Conservation (phyloP, 2,113 vertebrate genomes). For the Zosterops pallidus region DNA sequence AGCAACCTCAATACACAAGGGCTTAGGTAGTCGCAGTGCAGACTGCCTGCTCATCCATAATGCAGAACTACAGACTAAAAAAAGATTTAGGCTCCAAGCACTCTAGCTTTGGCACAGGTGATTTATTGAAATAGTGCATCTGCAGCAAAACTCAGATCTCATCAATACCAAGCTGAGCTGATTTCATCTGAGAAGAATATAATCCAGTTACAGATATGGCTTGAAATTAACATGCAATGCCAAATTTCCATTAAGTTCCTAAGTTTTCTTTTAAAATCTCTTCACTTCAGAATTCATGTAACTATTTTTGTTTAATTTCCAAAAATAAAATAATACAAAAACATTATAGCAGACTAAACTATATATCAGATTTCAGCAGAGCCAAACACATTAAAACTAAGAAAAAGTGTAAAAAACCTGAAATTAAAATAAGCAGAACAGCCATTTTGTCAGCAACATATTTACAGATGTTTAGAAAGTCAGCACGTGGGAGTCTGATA, state of each 20-base stretch:
- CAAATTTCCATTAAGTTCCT: not conserved
- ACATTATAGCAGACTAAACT: not conserved
- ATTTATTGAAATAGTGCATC: conserved; percentile 45
- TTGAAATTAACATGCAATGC: not conserved
- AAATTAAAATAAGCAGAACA: not conserved
- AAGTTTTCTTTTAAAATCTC: not conserved
- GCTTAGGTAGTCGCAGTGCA: conserved; percentile 63
- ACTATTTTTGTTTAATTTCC: not conserved
- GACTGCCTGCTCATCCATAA: conserved; percentile 75
- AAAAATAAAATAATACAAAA: not conserved
- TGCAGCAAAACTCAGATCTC: conserved; percentile 38
- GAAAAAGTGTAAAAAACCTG: not conserved
- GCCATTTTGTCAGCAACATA: not conserved
- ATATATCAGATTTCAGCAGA: not conserved
- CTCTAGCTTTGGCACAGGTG: conserved; percentile 69
- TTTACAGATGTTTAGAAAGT: not conserved
- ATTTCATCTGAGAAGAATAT: conserved; percentile 10
- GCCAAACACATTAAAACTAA: not conserved
- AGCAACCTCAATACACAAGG: conserved; percentile 37
- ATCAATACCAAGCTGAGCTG: not conserved
- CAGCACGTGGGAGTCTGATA: not conserved
- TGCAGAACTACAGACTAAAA: conserved; percentile 70
- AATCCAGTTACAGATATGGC: not conserved
- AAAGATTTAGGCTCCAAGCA: conserved; percentile 59
- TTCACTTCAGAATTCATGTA: not conserved